Conservation (phyloP, 2,113 vertebrate species). For the Promerops cafer region DNA sequence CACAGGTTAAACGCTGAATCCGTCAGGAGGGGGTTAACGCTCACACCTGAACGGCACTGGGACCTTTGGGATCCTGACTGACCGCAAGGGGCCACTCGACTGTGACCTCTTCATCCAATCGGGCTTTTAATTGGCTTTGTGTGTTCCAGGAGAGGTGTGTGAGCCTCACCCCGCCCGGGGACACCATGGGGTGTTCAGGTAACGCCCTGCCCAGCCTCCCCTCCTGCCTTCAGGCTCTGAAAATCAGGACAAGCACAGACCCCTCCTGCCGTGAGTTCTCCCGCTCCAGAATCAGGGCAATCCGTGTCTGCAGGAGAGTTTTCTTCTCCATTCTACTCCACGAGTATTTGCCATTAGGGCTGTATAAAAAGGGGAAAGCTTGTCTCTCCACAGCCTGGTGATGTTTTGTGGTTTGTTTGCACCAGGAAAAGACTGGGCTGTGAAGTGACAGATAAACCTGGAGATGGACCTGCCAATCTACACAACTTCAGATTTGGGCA, state of each 20-base stretch:
- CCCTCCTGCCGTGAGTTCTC: background rate
- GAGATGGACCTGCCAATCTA: background rate
- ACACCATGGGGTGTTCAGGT: background rate
- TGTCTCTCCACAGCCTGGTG: background rate
- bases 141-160: background rate
- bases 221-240: background rate
- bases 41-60: background rate
- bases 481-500: background rate
- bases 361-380: background rate
- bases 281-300: background rate
- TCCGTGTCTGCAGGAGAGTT: background rate
- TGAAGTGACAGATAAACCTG: background rate
- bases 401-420: background rate
- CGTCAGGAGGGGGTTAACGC: constrained; percentile 17
- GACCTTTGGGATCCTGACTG: background rate
- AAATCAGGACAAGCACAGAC: background rate
- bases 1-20: constrained; percentile 5
- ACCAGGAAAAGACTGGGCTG: background rate
- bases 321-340: background rate
- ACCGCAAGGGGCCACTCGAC: background rate
- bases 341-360: background rate
- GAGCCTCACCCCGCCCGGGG: background rate
- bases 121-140: constrained; percentile 47
- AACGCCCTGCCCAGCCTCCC: background rate
- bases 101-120: constrained; percentile 11